Base-by-base conservation (phyloP, 2,113 vertebrate genomes). In the Amblyornis subalaris region DNA sequence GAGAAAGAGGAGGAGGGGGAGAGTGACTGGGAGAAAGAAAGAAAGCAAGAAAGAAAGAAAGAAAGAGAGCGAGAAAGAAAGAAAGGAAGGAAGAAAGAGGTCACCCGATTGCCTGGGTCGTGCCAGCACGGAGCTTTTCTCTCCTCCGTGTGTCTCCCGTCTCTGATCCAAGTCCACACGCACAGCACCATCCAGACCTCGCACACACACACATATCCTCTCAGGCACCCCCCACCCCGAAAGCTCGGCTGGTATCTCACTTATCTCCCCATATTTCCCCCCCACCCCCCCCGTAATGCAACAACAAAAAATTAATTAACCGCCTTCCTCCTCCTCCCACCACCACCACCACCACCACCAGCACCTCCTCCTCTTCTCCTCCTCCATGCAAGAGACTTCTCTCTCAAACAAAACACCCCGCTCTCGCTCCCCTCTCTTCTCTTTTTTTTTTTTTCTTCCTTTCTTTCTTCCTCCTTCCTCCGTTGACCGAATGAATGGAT, bases 171-270 rank as follows among this genome's bases (percentile, higher is more conserved):
- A 94, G 97, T 98, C 97, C 97, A 97, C 97, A 89, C 84, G 57
- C 86, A 93, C 93, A 95, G 35, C 95, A 97, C 96, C 97, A 97
- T 96, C 97, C 95, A 95, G 96, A 95, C 96, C 79, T 71, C 79
- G 69, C 79, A 67, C 77, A 72, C 76, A 80, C 74, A 92, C 78
- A 83, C 84, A 92, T 72, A 65, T 50, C 77, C 76, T 93, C 95
- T 75, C 71, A 69, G 81, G 94, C 83, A 96, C 95, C 97, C 97
- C 97, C 83, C 90, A 83, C 76, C 90, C 95, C 88, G 42, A 94
- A 96, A 97, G 98, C 97, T 97, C 94, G 97, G 97, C 97, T 95
- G 85, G 97, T 98, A 98, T 98, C 98, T 98, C 98, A 98, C 98
- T 98, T 96, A 97, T 97, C 96, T 97, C 95, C 87, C 96, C 92